Evolutionary conservation across 2,797 vertebrate genomes (phyloP), one percentile per base, ranked within the genome.

Genomic region (Chromobotia macracanthus): DNA sequence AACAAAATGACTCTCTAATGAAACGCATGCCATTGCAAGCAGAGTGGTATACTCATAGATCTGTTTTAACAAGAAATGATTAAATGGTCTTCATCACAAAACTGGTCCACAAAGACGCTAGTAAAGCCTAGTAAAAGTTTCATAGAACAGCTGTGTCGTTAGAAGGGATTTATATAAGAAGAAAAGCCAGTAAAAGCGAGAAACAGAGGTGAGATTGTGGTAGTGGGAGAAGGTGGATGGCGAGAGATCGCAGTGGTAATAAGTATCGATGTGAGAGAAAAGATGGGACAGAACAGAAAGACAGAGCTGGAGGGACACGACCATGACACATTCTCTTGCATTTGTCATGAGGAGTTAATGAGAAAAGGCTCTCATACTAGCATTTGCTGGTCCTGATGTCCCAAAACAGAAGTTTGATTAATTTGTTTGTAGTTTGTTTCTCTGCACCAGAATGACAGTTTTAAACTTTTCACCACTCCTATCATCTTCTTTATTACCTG

Each of bases 91-190:
- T 41, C 1, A 10, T 41, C 38, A 41, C 38, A 41, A 41, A 41
- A 41, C 38, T 41, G 7, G 9, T 41, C 38, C 38, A 41, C 9
- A 41, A 41, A 41, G 38, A 41, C 38, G 10, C 9, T 7, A 51
- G 72, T 60, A 79, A 72, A 74, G 58, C 78, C 66, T 76, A 25
- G 69, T 79, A 60, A 85, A 85, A 79, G 67, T 85, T 89, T 87
- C 84, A 88, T 81, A 81, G 84, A 89, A 80, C 75, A 73, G 77
- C 16, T 82, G 79, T 72, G 80, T 75, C 67, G 77, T 72, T 84
- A 79, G 80, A 80, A 67, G 73, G 86, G 81, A 83, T 85, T 84
- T 83, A 79, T 86, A 84, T 84, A 84, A 75, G 44, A 82, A 72
- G 58, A 78, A 63, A 86, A 81, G 71, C 76, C 69, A 60, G 68